Evolutionary conservation across 2,888 invertebrate species (phyloP), one percentile per base, ranked within the genome.

Genomic region (Apamea crenata): DNA sequence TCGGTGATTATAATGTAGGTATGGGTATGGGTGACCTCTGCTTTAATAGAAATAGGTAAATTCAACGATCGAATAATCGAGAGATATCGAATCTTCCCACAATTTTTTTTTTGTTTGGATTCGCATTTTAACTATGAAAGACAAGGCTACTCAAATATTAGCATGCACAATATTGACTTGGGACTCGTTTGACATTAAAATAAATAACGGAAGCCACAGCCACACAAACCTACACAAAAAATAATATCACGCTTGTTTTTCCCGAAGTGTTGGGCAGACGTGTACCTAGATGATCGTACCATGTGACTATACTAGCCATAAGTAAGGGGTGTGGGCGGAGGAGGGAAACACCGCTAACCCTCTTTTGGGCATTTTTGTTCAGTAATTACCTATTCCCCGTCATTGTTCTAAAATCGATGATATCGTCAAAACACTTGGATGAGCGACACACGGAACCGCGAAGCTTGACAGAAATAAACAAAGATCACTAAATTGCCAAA

Each of bases 61-160:
- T 10, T 4, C 18, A 65, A n/a, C 8, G 6, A 65, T 40, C 36
- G 56, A 40, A 74, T n/a, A 47, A 21, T 66, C 59, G 40, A 50
- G 66, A 73, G 0, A 32, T 32, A 66, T 73, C 12, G 25, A 32
- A 74, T 59, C 8, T n/a, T 44, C 67, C 6, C 40, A 32, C 16
- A 50, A 25, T n/a, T n/a, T n/a, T n/a, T n/a, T n/a, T n/a, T 61
- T 50, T 61, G 53, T 66, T 81, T 81, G n/a, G 21, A 29, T 72
- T 65, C 3, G 16, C n/a, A 59, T 44, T 70, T 70, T 16, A 53
- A 25, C 40, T 21, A 32, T 16, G n/a, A 59, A 59, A 40, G 40
- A 36, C 75, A 50, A 56, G 18, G 44, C 61, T 21, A 68, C 10
- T 53, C 44, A 68, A 74, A 82, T 82, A 80, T 82, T 82, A 25